Evolutionary conservation across 2,888 invertebrate species (phyloP), one percentile per base, ranked within the genome.

Genomic region (Thera obeliscata): DNA sequence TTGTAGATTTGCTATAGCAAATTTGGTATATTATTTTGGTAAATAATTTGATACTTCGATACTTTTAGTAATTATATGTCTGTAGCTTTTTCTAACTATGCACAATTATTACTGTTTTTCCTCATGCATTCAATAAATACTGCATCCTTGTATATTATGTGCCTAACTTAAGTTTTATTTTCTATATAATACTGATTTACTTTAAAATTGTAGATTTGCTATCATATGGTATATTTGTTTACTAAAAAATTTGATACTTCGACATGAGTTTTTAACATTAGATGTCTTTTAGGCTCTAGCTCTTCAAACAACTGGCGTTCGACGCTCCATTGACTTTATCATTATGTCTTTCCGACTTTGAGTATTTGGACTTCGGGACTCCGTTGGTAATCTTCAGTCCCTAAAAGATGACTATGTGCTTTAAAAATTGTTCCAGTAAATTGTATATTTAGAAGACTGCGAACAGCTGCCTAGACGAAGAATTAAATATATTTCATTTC

Each of bases 201-300:
- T 38, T 38, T 38, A 3, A 38, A 38, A 38, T 38, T 5, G 38
- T 38, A 38, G 38, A 38, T 38, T 38, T 38, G 6, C 38, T 38
- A 38, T 38, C 3, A 38, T 6, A 38, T 5, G 5, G n/a, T n/a
- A 12, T 49, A 5, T 49, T 11, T 12, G 4, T 49, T 12, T 12
- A 12, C 12, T 49, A 12, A 49, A 48, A 0, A 48, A 2, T 12
- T 49, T 49, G 5, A 49, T 49, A 12, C 49, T 49, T 5, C 2
- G 9, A 46, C 9, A 7, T 46, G 9, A 9, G 43, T 22, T 50
- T 50, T 50, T 7, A 50, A 50, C 22, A 50, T 22, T 22, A 22
- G 22, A 22, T 50, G 9, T 52, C 8, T 52, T 52, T 33, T 33
- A 52, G 52, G 52, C 52, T 52, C 33, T 52, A 22, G 52, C 52